phyloP scores from a whole-genome alignment of 2,113 vertebrate species.

The Albula goreensis region DNA sequence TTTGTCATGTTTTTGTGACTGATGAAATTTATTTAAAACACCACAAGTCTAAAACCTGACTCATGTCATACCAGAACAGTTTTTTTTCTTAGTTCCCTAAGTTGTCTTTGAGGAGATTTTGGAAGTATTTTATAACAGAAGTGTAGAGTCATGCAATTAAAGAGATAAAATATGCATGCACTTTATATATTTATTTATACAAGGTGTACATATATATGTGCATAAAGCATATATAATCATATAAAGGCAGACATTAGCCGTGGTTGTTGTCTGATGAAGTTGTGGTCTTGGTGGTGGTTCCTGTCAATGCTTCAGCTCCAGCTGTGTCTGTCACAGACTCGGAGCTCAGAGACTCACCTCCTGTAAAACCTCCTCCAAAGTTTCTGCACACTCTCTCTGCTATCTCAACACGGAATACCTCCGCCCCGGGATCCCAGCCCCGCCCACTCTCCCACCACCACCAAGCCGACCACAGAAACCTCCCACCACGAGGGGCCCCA shows the following conservation, averaged over 20 bases:
- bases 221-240: too few relatives aligned
- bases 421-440: conserved; percentile 66
- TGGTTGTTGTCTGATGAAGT: too few relatives aligned
- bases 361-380: conserved; percentile 71
- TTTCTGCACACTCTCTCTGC: conserved; percentile 68
- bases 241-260: too few relatives aligned
- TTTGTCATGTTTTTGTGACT: too few relatives aligned
- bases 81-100: too few relatives aligned
- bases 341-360: conserved; percentile 61
- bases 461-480: conserved; percentile 35
- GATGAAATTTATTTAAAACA: too few relatives aligned
- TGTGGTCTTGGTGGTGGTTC: conserved; percentile 15
- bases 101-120: too few relatives aligned
- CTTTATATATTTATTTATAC: too few relatives aligned
- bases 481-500: conserved; percentile 56
- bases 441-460: conserved; percentile 38
- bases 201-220: too few relatives aligned
- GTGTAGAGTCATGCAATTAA: conserved; percentile 49
- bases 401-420: conserved; percentile 64
- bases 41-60: too few relatives aligned
- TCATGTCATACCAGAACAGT: too few relatives aligned
- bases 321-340: conserved; percentile 62
- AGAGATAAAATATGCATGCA: too few relatives aligned
- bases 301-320: conserved; percentile 71
- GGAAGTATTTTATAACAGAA: conserved; percentile 51